phyloP scores from a whole-genome alignment of 2,797 vertebrate species.

The Platyrinchus mystaceus region DNA sequence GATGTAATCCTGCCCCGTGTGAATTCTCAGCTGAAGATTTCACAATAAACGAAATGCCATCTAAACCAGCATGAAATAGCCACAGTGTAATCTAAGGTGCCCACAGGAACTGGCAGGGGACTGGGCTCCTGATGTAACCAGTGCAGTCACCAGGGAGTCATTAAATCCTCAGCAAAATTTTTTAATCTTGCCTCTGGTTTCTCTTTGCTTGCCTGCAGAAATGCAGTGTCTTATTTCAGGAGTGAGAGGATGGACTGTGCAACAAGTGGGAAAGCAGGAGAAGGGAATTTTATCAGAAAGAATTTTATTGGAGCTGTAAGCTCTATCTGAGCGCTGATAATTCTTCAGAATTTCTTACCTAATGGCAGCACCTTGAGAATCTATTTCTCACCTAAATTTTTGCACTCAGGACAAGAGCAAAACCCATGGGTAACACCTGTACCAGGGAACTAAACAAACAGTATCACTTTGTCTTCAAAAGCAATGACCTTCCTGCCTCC shows the following conservation, averaged over 20 bases:
- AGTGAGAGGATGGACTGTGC: not conserved
- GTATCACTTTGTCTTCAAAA: not conserved
- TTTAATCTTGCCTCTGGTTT: conserved; percentile 13
- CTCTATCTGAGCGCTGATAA: not conserved
- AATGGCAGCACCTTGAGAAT: not conserved
- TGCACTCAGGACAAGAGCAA: not conserved
- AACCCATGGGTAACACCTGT: not conserved
- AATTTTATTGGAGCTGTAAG: not conserved
- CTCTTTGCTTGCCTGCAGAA: not conserved
- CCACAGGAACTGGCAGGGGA: not conserved
- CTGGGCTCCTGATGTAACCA: not conserved
- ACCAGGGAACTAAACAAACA: not conserved
- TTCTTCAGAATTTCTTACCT: not conserved
- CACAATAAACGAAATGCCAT: conserved; percentile 33
- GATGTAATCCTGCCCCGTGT: conserved; percentile 16
- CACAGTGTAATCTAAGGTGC: conserved; percentile 27
- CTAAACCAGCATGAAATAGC: not conserved
- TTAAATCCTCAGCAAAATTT: not conserved
- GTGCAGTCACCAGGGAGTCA: not conserved
- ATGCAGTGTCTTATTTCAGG: not conserved
- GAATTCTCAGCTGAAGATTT: conserved; percentile 1
- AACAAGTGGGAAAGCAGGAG: not conserved
- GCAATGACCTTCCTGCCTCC: not conserved
- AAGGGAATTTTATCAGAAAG: not conserved
- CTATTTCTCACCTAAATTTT: not conserved